Conservation (phyloP, 1,140 invertebrate species). For the Tetramorium alpestre region DNA sequence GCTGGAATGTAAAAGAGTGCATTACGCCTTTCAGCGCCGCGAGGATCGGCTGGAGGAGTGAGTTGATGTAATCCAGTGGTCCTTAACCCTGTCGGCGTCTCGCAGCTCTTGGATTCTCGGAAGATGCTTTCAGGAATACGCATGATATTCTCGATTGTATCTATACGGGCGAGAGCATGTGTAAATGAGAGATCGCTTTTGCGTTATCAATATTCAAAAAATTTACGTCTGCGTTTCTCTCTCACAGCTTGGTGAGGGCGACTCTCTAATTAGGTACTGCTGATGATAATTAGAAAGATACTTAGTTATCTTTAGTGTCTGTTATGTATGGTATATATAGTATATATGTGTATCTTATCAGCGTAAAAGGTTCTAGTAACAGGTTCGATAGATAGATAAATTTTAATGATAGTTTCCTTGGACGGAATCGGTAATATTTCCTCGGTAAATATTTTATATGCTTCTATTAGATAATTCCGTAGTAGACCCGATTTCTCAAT, state of each 20-base stretch:
- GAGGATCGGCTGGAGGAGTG: not conserved
- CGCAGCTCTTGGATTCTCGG: slow-evolving; percentile 19
- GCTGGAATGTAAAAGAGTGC: slow-evolving; percentile 44
- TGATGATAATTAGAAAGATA: not conserved
- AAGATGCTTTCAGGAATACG: not conserved
- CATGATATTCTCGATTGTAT: not conserved
- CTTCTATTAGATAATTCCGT: not conserved
- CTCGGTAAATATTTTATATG: not conserved
- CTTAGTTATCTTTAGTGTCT: not conserved
- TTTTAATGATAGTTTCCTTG: not conserved
- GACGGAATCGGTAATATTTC: not conserved
- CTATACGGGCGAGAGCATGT: no score
- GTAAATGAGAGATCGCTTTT: not conserved
- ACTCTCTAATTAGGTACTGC: not conserved
- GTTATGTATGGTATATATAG: not conserved
- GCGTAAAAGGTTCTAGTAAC: not conserved
- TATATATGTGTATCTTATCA: not conserved
- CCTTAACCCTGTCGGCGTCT: slow-evolving; percentile 7
- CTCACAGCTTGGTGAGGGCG: not conserved
- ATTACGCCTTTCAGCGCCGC: slow-evolving; percentile 30
- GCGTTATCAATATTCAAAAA: not conserved
- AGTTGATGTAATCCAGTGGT: slow-evolving; percentile 54
- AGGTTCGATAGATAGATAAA: slow-evolving; percentile 9
- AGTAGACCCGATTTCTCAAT: not conserved
- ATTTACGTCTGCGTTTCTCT: not conserved